Evolutionary conservation across 1,140 invertebrate genomes (phyloP).

Genomic region (Saccostrea glomerata): DNA sequence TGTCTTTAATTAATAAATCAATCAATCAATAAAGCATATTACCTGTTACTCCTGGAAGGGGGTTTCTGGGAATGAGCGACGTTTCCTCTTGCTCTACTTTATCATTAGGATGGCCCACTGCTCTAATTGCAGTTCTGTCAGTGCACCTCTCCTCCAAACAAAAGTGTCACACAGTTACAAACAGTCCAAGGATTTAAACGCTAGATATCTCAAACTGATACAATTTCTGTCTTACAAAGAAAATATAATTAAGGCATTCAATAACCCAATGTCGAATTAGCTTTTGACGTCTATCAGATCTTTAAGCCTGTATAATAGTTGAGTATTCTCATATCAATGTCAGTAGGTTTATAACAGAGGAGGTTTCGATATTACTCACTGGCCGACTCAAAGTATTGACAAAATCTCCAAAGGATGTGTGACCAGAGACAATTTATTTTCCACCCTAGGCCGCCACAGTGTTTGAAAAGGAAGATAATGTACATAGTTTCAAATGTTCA

Average conservation of each 20-base stretch:
- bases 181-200: constrained; percentile 21
- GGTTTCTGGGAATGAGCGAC: background rate
- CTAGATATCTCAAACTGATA: constrained; percentile 25
- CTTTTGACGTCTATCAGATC: background rate
- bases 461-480: background rate
- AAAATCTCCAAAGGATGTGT: background rate
- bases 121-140: background rate
- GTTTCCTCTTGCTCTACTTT: background rate
- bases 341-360: background rate
- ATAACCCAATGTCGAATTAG: constrained; percentile 9
- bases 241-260: constrained; percentile 29
- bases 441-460: background rate
- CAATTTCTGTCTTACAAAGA: constrained; percentile 28
- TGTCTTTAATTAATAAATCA: too few species aligned
- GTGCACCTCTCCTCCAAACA: constrained; percentile 1
- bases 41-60: too few species aligned
- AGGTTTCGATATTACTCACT: background rate
- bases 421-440: constrained; percentile 24
- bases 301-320: constrained; percentile 19
- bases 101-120: constrained; percentile 17
- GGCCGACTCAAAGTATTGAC: constrained; percentile 4
- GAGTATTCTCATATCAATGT: constrained; percentile 13
- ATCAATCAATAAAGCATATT: too few species aligned
- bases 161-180: background rate
- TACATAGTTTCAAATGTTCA: constrained; percentile 19